Evolutionary conservation across 2,797 vertebrate genomes (phyloP), one percentile per base, ranked within the genome.

Genomic region (Ambastaia sidthimunki): DNA sequence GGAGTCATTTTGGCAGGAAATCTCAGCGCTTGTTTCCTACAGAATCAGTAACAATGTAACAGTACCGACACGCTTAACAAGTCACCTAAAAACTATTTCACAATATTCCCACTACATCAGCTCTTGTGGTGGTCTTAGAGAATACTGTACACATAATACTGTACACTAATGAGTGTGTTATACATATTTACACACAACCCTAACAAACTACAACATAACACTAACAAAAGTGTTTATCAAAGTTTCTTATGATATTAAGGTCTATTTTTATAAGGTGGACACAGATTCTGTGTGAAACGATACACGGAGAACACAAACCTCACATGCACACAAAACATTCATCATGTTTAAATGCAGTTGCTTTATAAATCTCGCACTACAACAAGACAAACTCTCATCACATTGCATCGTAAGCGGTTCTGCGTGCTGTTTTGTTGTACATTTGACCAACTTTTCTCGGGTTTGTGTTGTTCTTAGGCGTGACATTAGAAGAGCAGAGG

Each of bases 361-460:
- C n/a, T n/a, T n/a, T n/a, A n/a, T n/a, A n/a, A n/a, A n/a, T n/a
- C n/a, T n/a, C n/a, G n/a, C n/a, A n/a, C n/a, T n/a, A n/a, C n/a
- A n/a, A n/a, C n/a, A n/a, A n/a, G n/a, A n/a, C n/a, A n/a, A n/a
- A n/a, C n/a, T n/a, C n/a, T n/a, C n/a, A 60, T 4, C 13, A 60
- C 34, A 60, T 57, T 47, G n/a, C 12, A 69, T 48, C 1, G 13
- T 12, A 34, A 23, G n/a, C 18, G 4, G 31, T 59, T 48, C 18
- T 48, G 59, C 44, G 15, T 47, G 23, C 41, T 15, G 13, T 21
- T 2, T 55, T 16, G 0, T 34, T 59, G 54, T 34, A 15, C 54
- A 50, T 77, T 60, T 50, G 5, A 62, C 62, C 7, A 78, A 78
- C 76, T 78, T 78, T 62, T 2, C 28, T 34, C 34, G 18, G 18